Conservation (phyloP, 2,888 invertebrate genomes). For the Periphyllus acericola region DNA sequence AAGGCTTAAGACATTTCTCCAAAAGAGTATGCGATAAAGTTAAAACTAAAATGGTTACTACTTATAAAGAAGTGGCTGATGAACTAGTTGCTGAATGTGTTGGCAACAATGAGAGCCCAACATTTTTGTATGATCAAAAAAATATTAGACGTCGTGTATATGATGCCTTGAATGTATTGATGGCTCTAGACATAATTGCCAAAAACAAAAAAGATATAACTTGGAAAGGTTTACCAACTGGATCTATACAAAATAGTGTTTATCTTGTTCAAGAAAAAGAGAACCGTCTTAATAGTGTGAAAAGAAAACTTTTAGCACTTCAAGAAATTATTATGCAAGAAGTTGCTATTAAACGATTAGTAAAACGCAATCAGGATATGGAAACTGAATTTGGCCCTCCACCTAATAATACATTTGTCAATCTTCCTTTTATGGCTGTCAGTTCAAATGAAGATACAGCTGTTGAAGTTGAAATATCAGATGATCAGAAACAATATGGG, state of each 20-base stretch:
- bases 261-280: constrained; percentile 61
- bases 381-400: constrained; percentile 57
- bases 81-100: constrained; percentile 58
- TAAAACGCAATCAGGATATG: constrained; percentile 46
- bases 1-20: constrained; percentile 60
- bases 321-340: constrained; percentile 61
- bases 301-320: constrained; percentile 56
- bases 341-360: constrained; percentile 49
- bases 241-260: constrained; percentile 54
- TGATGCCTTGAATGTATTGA: constrained; percentile 61
- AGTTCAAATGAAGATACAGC: constrained; percentile 50
- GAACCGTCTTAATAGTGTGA: constrained; percentile 52
- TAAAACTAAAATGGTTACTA: constrained; percentile 56
- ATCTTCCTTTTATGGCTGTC: constrained; percentile 52
- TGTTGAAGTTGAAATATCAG: constrained; percentile 54
- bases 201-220: constrained; percentile 60
- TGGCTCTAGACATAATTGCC: constrained; percentile 56
- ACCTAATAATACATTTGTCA: constrained; percentile 43
- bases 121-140: constrained; percentile 60
- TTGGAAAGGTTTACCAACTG: constrained; percentile 58
- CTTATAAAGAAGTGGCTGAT: constrained; percentile 60
- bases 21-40: constrained; percentile 61
- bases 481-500: constrained; percentile 53
- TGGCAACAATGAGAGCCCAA: constrained; percentile 38
- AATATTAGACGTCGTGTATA: constrained; percentile 59